Conservation (phyloP, 2,888 invertebrate genomes). For the Aphidius colemani region DNA sequence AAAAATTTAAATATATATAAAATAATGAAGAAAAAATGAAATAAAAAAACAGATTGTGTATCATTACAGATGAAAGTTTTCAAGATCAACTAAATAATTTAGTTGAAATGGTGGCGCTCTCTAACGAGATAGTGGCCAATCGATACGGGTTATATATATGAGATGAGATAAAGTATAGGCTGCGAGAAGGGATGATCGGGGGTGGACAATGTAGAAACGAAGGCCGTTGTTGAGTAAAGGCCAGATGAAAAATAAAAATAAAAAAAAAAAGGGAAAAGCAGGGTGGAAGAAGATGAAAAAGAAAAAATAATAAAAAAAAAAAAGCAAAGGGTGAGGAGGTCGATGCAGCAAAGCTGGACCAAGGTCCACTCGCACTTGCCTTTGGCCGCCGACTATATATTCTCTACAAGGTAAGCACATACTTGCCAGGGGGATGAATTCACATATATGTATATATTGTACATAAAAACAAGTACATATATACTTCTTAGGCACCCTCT, state of each 20-base stretch:
- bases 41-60: background rate
- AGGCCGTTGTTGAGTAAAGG: conserved; percentile 34
- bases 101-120: conserved; percentile 49
- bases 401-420: conserved; percentile 15
- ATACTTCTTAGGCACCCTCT: too few relatives aligned
- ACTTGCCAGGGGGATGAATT: conserved; percentile 1
- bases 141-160: conserved; percentile 49
- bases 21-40: background rate
- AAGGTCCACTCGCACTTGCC: conserved; percentile 58
- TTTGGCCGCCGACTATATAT: conserved; percentile 24
- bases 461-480: too few relatives aligned
- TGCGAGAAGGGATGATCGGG: conserved; percentile 57
- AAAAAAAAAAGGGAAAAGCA: background rate
- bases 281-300: conserved; percentile 12
- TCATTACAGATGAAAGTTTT: conserved; percentile 8
- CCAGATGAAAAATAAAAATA: conserved; percentile 15
- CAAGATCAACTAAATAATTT: conserved; percentile 21
- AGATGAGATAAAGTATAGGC: conserved; percentile 29
- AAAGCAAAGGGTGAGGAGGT: conserved; percentile 52
- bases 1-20: background rate
- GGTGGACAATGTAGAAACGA: conserved; percentile 50
- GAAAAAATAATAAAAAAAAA: conserved; percentile 15
- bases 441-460: background rate
- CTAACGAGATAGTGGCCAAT: conserved; percentile 52
- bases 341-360: conserved; percentile 58